These are phyloP conservation scores for Zapus hudsonius DNA, from an alignment of 2,113 vertebrate species.

Conservation along the genomic window DNA sequence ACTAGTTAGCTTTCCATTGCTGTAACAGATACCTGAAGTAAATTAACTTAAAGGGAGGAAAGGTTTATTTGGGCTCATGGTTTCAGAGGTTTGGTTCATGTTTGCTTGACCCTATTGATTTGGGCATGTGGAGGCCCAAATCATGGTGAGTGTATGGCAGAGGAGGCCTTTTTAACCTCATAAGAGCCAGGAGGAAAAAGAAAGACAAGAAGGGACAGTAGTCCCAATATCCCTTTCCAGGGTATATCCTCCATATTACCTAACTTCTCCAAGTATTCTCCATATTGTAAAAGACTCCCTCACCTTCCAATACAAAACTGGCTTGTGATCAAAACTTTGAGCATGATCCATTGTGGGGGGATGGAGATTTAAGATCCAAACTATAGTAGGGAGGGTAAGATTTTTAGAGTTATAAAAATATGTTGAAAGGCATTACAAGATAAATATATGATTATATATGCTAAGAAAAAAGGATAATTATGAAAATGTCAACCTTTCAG, in stretches of 20 bases:
- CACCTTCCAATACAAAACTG: background rate
- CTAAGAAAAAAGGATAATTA: background rate
- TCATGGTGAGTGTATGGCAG: background rate
- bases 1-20: too few relatives aligned
- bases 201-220: background rate
- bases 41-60: background rate
- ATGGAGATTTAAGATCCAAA: background rate
- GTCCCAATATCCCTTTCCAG: too few relatives aligned
- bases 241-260: too few relatives aligned
- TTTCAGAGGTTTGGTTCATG: background rate
- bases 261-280: background rate
- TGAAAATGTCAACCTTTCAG: background rate
- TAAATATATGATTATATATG: too few relatives aligned
- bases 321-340: background rate
- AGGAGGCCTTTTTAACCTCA: background rate
- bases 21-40: background rate
- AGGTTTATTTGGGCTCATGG: background rate
- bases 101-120: background rate
- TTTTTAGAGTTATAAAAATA: conserved; percentile 25
- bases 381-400: background rate
- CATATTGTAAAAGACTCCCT: background rate
- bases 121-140: background rate
- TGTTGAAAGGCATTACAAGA: conserved; percentile 18
- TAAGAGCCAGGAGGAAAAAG: background rate
- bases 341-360: background rate